Base-by-base conservation (phyloP, 1,140 invertebrate species). In the Berghia stephanieae region DNA sequence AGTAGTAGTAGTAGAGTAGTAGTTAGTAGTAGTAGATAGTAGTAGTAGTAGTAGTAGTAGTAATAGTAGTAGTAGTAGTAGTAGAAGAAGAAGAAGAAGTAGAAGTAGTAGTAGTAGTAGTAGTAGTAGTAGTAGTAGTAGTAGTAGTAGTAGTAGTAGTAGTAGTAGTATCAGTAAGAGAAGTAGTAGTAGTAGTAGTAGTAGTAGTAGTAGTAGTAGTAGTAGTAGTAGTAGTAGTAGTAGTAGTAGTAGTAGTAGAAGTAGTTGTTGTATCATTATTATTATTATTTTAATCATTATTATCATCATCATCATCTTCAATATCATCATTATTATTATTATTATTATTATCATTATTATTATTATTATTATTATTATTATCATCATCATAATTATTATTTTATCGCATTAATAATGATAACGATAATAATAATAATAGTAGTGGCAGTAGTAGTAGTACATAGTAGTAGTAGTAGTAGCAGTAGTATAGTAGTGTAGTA, bases 111-210 rank as follows among this genome's bases (percentile, higher is more conserved):
- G 34, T 60, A n/a, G 55, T 60, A 60, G 5, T 60, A 60, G 34
- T 60, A 60, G 55, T 24, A 60, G 5, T 60, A 60, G 5, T n/a
- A 60, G 21, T 60, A n/a, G 21, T 31, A 60, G 55, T n/a, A 60
- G n/a, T 60, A n/a, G 5, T n/a, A 60, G 21, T 60, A n/a, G 34
- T 60, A 60, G 55, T 60, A 60, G 55, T 60, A n/a, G 4, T 60
- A n/a, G 55, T 8, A 60, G 55, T 60, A 60, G n/a, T 60, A 60
- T 6, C n/a, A 60, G 55, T 60, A n/a, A 60, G 6, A 60, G 55
- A 60, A 60, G 46, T 52, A 52, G 46, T 52, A 52, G 18, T 21
- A 66, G 18, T 21, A 34, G 18, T 66, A 21, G 18, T 66, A 21
- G 63, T 66, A 66, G 31, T 21, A 66, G 31, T 66, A 66, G 18